Conservation (phyloP, 2,888 invertebrate genomes). For the Xanthorhoe designata region DNA sequence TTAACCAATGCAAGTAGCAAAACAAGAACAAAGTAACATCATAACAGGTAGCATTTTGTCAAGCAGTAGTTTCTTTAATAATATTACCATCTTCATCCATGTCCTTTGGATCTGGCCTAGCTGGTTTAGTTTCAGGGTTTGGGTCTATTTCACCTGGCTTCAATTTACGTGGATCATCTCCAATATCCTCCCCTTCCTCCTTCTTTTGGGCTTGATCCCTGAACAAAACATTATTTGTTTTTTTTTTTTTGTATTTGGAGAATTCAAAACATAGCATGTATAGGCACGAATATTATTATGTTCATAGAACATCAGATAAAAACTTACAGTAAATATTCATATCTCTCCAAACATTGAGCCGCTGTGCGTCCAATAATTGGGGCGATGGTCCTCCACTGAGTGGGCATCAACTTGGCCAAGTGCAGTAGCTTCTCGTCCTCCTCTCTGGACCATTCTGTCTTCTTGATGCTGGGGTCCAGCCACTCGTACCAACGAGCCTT, state of each 20-base stretch:
- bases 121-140: constrained; percentile 99
- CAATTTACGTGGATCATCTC: constrained; percentile 97
- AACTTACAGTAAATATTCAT: constrained; percentile 96
- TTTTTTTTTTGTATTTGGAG: too few relatives aligned
- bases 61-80: neutral
- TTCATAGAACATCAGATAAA: neutral
- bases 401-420: constrained; percentile 99
- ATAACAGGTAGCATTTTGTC: too few relatives aligned
- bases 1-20: too few relatives aligned
- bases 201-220: constrained; percentile 99
- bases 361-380: constrained; percentile 99
- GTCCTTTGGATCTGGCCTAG: constrained; percentile 99
- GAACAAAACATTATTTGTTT: neutral
- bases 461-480: constrained; percentile 99
- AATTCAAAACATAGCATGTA: too few relatives aligned
- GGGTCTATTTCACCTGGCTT: constrained; percentile 99
- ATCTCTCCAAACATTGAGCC: constrained; percentile 98
- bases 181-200: constrained; percentile 96
- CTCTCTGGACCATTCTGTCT: constrained; percentile 99
- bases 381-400: constrained; percentile 99
- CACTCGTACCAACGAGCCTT: constrained; percentile 99
- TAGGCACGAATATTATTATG: neutral
- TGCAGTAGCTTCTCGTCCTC: constrained; percentile 99
- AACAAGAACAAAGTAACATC: too few relatives aligned
- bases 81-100: constrained; percentile 99